Conservation (phyloP, 2,797 vertebrate species). For the Sebastes aleutianus region DNA sequence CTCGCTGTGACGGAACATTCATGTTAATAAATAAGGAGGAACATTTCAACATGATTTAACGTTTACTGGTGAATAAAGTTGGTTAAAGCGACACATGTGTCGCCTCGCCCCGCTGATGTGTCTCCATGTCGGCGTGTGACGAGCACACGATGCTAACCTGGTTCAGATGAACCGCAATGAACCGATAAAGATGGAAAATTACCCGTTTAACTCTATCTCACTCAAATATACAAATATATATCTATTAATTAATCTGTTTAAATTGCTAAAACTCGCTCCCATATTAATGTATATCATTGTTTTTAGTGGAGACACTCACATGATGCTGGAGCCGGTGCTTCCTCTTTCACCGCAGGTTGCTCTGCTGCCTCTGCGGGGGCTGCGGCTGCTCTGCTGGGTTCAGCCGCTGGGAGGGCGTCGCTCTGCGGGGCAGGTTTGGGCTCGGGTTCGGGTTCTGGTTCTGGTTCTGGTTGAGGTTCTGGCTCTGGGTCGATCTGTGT, state of each 20-base stretch:
- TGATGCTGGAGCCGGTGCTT: constrained; percentile 69
- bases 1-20: neutral
- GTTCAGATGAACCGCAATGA: neutral
- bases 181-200: neutral
- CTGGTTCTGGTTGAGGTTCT: constrained; percentile 24
- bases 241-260: fast-evolving
- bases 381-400: constrained; percentile 61
- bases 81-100: fast-evolving
- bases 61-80: fast-evolving
- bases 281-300: fast-evolving
- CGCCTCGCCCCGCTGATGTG: fast-evolving
- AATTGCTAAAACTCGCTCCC: fast-evolving
- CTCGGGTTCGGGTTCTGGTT: constrained; percentile 25
- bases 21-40: fast-evolving
- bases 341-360: constrained; percentile 59
- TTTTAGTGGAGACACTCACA: constrained; percentile 64
- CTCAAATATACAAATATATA: fast-evolving
- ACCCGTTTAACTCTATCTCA: neutral
- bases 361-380: constrained; percentile 65
- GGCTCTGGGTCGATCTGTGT: constrained; percentile 26
- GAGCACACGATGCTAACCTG: neutral
- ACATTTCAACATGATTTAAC: fast-evolving
- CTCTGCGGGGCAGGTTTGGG: constrained; percentile 50
- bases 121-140: too few species aligned
- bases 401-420: constrained; percentile 67